Evolutionary conservation across 2,113 vertebrate genomes (phyloP), one percentile per base, ranked within the genome.

Genomic region (Apeltes quadracus): DNA sequence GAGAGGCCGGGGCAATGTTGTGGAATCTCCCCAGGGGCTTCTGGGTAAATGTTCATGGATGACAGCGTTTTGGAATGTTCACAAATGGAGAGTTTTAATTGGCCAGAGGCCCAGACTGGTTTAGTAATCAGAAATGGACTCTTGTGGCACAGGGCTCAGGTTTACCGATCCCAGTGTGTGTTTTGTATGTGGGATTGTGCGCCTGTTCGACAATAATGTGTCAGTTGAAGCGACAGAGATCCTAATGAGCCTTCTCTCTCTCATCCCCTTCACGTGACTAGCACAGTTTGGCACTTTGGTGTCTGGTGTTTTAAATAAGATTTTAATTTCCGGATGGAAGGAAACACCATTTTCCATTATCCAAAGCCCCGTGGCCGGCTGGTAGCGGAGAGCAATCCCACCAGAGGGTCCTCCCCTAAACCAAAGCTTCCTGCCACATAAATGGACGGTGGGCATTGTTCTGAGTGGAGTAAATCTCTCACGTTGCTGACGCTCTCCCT

Each of bases 11-110:
- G 72, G 86, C 76, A 83, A 85, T 91, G 91, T 89, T 92, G 89
- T 88, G 90, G 90, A 92, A 91, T 93, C 91, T 92, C 91, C 88
- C 89, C 87, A 87, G 90, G 91, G 92, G 85, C 79, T 93, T 91
- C 84, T 90, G 92, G 90, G 88, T 92, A 91, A 92, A 93, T 92
- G 90, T 93, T 94, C 91, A 93, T 89, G 91, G 92, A 91, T 94
- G 93, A 92, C 91, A 87, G 90, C 87, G 51, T 92, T 91, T 86
- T 90, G 92, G 94, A 93, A 94, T 93, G 89, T 90, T 92, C 86
- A 89, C 90, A 91, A 92, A 90, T 87, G 86, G 88, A 84, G 89
- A 88, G 88, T 92, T 93, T 93, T 92, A 93, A 93, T 93, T 93
- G 91, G 89, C 89, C 75, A 62, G 84, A 88, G 86, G 82, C 91